Base-by-base conservation (phyloP, 2,113 vertebrate species). In the Catagonus wagneri region DNA sequence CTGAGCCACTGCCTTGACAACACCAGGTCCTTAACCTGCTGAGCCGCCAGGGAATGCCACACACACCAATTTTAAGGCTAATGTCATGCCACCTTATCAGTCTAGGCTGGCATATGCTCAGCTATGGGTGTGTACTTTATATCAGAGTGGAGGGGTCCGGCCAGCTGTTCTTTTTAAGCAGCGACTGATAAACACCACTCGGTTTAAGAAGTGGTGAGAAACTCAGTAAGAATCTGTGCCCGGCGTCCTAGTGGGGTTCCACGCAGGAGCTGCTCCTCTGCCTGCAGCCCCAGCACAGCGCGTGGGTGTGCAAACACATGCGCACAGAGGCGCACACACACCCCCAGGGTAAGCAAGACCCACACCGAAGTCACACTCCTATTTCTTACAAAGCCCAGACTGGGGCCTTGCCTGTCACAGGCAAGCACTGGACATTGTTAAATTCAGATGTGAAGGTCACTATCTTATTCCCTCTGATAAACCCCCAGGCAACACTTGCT, bases 251-350 rank as follows among this genome's bases (percentile, higher is more conserved):
- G 0, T 0, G 6, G 56, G 39, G 27, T 9, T 58, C 22, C n/a
- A 3, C 1, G 12, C 58, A 0, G 0, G 4, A 39, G 7, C 50
- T 0, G 32, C 63, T 44, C 34, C 56, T 32, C 61, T 27, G 6
- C 7, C 34, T 23, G 5, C 2, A 8, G 50, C 63, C 15, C 12
- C 11, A 44, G 8, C 34, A 2, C 34, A 58, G n/a, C 3, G 6
- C 1, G 1, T 52, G 7, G 36, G 19, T 3, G 7, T 3, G 19
- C 0, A 0, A 6, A 34, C 32, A 17, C 60, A 34, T 1, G 2
- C 39, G 6, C n/a, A 32, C 44, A 44, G 6, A 25, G 39, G 7
- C 13, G 19, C 16, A n/a, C 52, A 71, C 39, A 12, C 36, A 20
- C 27, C 22, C 8, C 12, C 74, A 52, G 2, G 14, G 72, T 14